Evolutionary conservation across 2,888 invertebrate genomes (phyloP).

Genomic region (Acleris laterana): DNA sequence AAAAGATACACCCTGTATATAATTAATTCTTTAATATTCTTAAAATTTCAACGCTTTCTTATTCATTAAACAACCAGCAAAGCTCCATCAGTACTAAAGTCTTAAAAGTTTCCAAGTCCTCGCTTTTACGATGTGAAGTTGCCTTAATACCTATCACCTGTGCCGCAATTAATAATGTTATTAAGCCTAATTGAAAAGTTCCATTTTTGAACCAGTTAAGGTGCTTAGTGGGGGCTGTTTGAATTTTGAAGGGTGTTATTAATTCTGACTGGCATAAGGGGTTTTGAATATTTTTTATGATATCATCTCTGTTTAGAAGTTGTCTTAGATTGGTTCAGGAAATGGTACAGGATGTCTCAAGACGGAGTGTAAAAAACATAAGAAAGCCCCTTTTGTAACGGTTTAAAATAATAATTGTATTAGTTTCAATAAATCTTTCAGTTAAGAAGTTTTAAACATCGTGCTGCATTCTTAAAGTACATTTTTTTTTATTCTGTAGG

Average conservation of each 20-base stretch:
- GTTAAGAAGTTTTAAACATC: too few relatives aligned
- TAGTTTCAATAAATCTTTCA: too few relatives aligned
- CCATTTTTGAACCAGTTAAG: slow-evolving; percentile 28
- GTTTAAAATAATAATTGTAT: too few relatives aligned
- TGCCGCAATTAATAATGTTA: slow-evolving; percentile 34
- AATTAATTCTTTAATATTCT: not conserved
- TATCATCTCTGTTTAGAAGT: not conserved
- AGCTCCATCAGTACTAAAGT: slow-evolving; percentile 29
- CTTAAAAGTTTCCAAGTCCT: slow-evolving; percentile 33
- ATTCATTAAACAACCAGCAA: slow-evolving; percentile 24
- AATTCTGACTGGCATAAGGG: not conserved
- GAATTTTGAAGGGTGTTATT: slow-evolving; percentile 18
- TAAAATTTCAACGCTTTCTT: not conserved
- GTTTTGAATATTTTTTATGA: not conserved
- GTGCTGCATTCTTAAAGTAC: too few relatives aligned
- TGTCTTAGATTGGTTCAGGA: too few relatives aligned
- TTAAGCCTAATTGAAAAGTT: slow-evolving; percentile 37
- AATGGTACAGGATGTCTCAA: too few relatives aligned
- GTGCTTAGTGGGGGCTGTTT: slow-evolving; percentile 24
- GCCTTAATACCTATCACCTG: slow-evolving; percentile 37
- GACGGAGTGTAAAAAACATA: too few relatives aligned
- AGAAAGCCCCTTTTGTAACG: too few relatives aligned
- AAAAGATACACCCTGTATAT: not conserved
- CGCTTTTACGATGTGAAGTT: slow-evolving; percentile 31
- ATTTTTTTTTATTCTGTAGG: too few relatives aligned